A percentile compares a stretch with the other conserved stretches of the same genome.
These are phyloP conservation scores for Vultur gryphus DNA, from an alignment of 2,797 vertebrate species.

Conservation along the genomic window DNA sequence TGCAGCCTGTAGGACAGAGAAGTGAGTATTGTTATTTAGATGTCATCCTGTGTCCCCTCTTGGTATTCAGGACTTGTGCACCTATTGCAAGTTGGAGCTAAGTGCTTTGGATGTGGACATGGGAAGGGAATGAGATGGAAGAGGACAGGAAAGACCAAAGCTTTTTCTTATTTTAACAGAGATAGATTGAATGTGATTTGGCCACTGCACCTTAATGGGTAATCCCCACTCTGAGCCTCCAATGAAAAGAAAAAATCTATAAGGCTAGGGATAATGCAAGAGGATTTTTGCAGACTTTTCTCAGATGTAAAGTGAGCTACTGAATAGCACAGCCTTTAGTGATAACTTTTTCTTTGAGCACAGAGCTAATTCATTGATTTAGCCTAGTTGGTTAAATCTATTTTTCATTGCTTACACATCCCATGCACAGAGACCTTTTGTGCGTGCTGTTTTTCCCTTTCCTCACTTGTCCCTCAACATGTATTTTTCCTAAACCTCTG, in stretches of 20 bases:
- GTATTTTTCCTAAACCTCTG: neutral
- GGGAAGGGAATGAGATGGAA: neutral
- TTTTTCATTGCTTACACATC: neutral
- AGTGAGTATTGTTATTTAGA: neutral
- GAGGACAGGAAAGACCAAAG: neutral
- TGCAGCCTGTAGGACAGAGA: neutral
- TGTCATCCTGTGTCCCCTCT: neutral
- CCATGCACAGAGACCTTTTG: neutral
- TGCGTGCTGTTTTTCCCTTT: neutral
- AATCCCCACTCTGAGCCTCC: constrained; percentile 33
- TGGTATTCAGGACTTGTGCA: neutral
- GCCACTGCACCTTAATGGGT: constrained; percentile 18
- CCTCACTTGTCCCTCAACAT: neutral
- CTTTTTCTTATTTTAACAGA: neutral
- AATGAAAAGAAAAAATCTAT: constrained; percentile 41
- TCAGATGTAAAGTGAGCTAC: constrained; percentile 22
- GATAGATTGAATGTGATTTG: constrained; percentile 16
- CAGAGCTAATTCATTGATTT: constrained; percentile 10
- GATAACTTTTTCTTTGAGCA: constrained; percentile 10
- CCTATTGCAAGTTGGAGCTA: neutral
- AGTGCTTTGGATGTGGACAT: neutral
- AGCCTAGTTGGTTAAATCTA: neutral
- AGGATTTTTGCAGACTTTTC: constrained; percentile 48
- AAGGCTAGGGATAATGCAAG: constrained; percentile 28
- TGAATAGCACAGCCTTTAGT: constrained; percentile 9